Base-by-base conservation (phyloP, 1,140 invertebrate genomes). In the Chlorops oryzae region DNA sequence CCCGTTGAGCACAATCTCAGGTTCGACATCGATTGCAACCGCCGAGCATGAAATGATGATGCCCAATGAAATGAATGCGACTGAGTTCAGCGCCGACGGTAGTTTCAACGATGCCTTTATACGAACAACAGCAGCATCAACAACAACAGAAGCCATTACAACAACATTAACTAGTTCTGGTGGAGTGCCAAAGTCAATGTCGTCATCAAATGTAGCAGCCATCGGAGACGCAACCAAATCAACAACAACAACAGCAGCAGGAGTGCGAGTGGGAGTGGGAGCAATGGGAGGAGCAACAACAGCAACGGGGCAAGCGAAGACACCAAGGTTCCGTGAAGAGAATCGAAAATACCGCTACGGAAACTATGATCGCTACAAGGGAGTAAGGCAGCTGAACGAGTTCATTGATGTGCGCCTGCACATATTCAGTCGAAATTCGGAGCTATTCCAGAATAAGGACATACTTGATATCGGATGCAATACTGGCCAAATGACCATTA, bases 381-480 rank as follows among this genome's bases (percentile, higher is more conserved):
- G 94, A 9, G 96, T 97, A 70, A 78, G 93, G 22, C 96, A 94
- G 73, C 77, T 83, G 17, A 80, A 86, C 57, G 80, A 85, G 38
- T 85, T 86, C 51, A 75, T 83, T 51, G 96, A 98, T 75, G 75
- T 84, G 23, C 79, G 96, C 41, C 73, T 98, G 39, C 81, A 82
- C 55, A 82, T 86, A 43, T 88, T 99, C 58, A 77, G 79, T 35
- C 79, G 83, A 52, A 82, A 88, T 54, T 75, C 80, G 37, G 85
- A 95, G 58, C 79, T 96, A 65, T 97, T 98, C 71, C 75, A 84
- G 53, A 83, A 84, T 12, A 96, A 94, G 74, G 87, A 94, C 73
- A 84, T 98, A 20, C 77, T 99, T 34, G 96, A 99, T 66, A 91
- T 99, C 66, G 96, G 96, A 9, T 99, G 96, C 72, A 99, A 99